Evolutionary conservation across 2,797 vertebrate genomes (phyloP), one percentile per base, ranked within the genome.

Genomic region (Austrolebias charrua): DNA sequence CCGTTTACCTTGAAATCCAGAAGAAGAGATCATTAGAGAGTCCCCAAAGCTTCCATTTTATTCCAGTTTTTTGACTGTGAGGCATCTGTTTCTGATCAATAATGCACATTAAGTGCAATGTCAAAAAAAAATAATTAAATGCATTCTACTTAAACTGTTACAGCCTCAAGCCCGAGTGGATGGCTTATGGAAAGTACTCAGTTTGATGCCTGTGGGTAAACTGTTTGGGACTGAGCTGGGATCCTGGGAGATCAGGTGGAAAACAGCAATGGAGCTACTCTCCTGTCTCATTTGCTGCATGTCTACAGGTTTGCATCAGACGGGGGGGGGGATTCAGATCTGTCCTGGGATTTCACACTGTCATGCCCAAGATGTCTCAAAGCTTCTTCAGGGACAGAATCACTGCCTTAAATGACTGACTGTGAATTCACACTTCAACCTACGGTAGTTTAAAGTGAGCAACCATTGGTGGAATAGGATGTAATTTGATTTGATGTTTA

Each of bases 161-260:
- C 10, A 4, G 42, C 50, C 38, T 46, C 13, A 24, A 57, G 43
- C 31, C 18, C n/a, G 45, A 55, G 55, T 19, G 29, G 45, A 18
- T 5, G 50, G 9, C 56, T 70, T 54, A n/a, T 18, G 35, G 61
- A 33, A 56, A 74, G 42, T 43, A 33, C 18, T 48, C 38, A 40
- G n/a, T 13, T 43, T 14, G 24, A 38, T 38, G 8, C 7, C 10
- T 11, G 35, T 35, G 8, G 46, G 55, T 40, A 16, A 50, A 29
- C 6, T 29, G 44, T 73, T 64, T 31, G 66, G 51, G 52, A 69
- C 66, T 70, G 55, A 40, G 49, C 44, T 50, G 70, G 24, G 74
- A 63, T 76, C 48, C 28, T 5, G 43, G 61, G 53, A 71, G 66
- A 73, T 81, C 71, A 73, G 59, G 55, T 66, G 75, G 58, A 70